Conservation (phyloP, 2,797 vertebrate species). For the Gambusia yucatana region DNA sequence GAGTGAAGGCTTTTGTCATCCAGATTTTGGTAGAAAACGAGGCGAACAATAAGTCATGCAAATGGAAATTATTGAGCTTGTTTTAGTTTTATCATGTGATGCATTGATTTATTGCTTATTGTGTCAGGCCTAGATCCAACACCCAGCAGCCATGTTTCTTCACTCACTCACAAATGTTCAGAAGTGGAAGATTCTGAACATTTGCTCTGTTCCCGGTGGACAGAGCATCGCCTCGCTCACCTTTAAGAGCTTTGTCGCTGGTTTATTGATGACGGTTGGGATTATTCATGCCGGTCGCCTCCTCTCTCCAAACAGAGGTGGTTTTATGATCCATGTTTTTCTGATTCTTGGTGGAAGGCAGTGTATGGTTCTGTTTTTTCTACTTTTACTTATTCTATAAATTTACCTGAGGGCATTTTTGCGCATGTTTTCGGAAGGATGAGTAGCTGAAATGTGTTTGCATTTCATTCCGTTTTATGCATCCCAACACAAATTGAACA, state of each 20-base stretch:
- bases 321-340: conserved; percentile 15
- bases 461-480: background rate
- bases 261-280: conserved; percentile 70
- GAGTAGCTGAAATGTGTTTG: background rate
- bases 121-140: background rate
- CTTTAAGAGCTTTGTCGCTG: conserved; percentile 49
- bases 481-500: background rate
- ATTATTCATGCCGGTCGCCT: conserved; percentile 62
- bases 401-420: background rate
- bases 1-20: no score
- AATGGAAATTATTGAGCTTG: no score
- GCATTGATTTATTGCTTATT: no score
- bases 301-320: conserved; percentile 27
- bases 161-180: conserved; percentile 28
- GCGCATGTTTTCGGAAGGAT: background rate
- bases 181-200: conserved; percentile 44
- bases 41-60: no score
- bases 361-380: background rate
- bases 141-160: conserved; percentile 1
- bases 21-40: no score
- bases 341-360: conserved; percentile 33
- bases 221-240: conserved; percentile 49
- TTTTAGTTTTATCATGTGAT: no score
- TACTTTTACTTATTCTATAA: background rate
- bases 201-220: conserved; percentile 34